These are phyloP conservation scores for Ricordea florida DNA, from an alignment of 92 coral and sea anemone species.

Conservation along the genomic window DNA sequence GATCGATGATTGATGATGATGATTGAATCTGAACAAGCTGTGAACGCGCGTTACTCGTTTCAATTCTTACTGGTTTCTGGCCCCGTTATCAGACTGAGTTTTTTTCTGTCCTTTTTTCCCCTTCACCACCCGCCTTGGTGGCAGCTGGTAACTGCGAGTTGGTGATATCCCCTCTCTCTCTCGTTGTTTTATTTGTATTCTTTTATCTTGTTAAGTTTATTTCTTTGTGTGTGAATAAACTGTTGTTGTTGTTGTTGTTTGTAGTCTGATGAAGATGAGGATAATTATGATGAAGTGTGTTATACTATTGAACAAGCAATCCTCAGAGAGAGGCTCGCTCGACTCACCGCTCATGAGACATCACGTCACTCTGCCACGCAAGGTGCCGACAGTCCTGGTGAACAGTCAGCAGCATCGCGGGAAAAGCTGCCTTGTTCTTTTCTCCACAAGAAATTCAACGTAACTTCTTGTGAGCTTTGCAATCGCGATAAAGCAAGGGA, in stretches of 20 bases:
- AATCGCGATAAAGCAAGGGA: neutral
- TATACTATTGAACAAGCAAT: slow-evolving; percentile 64
- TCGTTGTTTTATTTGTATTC: too few relatives aligned
- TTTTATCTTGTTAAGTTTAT: too few relatives aligned
- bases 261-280: slow-evolving; percentile 87
- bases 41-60: too few relatives aligned
- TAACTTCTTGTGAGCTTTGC: neutral
- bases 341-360: neutral
- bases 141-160: too few relatives aligned
- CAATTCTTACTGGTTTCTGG: too few relatives aligned
- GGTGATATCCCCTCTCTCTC: too few relatives aligned
- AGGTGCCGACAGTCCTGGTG: neutral
- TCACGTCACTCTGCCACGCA: slow-evolving; percentile 22
- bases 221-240: neutral
- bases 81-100: too few relatives aligned
- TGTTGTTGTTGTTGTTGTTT: neutral
- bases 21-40: too few relatives aligned
- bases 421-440: neutral
- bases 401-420: neutral
- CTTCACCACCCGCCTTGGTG: too few relatives aligned
- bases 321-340: neutral
- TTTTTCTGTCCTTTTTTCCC: too few relatives aligned
- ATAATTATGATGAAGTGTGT: slow-evolving; percentile 74
- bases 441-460: slow-evolving; percentile 18
- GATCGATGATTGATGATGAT: too few relatives aligned